Evolutionary conservation across 2,797 vertebrate genomes (phyloP).

Genomic region (Sebastes wilsoni): DNA sequence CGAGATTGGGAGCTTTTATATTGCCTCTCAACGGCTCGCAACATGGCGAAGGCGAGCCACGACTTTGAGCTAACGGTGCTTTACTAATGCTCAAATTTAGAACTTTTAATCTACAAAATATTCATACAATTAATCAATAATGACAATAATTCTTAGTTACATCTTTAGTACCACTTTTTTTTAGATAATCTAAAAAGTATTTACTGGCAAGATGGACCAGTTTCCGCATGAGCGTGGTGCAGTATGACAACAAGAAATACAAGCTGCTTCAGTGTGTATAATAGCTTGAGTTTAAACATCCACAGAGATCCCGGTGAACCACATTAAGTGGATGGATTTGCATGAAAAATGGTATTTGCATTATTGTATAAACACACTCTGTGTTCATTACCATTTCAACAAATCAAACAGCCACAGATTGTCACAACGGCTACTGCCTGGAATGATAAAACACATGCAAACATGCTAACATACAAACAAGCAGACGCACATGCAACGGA

Average conservation of each 20-base stretch:
- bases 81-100: too few species aligned
- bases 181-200: not conserved
- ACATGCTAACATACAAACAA: not conserved
- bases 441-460: not conserved
- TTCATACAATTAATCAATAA: not conserved
- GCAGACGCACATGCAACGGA: slow-evolving; percentile 2
- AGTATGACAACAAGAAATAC: not conserved
- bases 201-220: not conserved
- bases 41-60: too few species aligned
- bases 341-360: slow-evolving; percentile 36
- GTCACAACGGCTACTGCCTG: slow-evolving; percentile 4
- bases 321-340: slow-evolving; percentile 20
- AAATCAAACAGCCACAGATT: slow-evolving; percentile 24
- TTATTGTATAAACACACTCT: slow-evolving; percentile 26
- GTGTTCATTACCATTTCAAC: slow-evolving; percentile 20
- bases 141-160: not conserved
- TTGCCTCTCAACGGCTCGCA: too few species aligned
- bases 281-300: not conserved
- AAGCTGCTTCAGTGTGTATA: not conserved
- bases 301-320: slow-evolving; percentile 10
- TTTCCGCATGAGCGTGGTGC: not conserved
- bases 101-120: not conserved
- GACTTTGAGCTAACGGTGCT: too few species aligned
- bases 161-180: not conserved
- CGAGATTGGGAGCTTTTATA: too few species aligned